A percentile compares a stretch with the other conserved stretches of the same genome.
Evolutionary conservation across 35 echinoderm and acorn worm genomes (phyloP).

Genomic region (Eucidaris tribuloides): DNA sequence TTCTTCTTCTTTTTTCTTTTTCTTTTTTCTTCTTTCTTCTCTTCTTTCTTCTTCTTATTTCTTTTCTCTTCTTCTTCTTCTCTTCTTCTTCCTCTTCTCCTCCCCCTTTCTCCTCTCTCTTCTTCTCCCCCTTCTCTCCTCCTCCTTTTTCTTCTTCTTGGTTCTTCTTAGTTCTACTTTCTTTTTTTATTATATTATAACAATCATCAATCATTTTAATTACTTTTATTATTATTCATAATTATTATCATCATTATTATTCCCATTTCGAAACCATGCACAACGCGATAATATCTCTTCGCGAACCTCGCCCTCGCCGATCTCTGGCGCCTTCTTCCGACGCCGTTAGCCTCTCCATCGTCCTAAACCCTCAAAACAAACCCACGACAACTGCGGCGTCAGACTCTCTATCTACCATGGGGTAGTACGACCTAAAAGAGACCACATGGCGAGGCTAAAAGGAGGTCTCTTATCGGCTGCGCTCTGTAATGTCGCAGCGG

Average conservation of each 20-base stretch:
- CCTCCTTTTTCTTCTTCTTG: not conserved
- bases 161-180: not conserved
- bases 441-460: too few relatives aligned
- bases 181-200: not conserved
- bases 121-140: not conserved
- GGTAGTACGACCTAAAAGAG: not conserved
- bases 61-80: not conserved
- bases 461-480: too few relatives aligned
- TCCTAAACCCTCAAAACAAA: not conserved
- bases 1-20: not conserved
- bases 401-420: constrained; percentile 1
- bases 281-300: constrained; percentile 70
- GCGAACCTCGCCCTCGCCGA: constrained; percentile 79
- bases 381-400: not conserved
- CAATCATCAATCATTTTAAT: not conserved
- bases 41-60: not conserved
- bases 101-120: not conserved
- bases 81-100: not conserved
- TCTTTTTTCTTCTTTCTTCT: not conserved
- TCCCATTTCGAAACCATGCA: constrained; percentile 47
- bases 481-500: not conserved
- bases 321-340: constrained; percentile 44
- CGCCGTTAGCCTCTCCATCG: constrained; percentile 52
- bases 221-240: not conserved
- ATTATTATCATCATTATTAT: not conserved